A percentile compares a stretch with the other conserved stretches of the same genome.
Conservation (phyloP, 2,113 vertebrate genomes). For the Gasterosteus nipponicus region DNA sequence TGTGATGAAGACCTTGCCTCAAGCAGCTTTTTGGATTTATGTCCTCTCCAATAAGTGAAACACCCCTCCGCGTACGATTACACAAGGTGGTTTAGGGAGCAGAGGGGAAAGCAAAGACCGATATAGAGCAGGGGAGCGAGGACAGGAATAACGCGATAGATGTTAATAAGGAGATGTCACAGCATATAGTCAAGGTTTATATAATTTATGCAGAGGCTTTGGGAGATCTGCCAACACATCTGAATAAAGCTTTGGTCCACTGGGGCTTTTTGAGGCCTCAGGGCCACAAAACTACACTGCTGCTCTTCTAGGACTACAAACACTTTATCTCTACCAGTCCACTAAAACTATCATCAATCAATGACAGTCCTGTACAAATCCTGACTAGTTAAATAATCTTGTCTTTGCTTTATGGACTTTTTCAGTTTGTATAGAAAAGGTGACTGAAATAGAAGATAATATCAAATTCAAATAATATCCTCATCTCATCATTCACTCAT, state of each 20-base stretch:
- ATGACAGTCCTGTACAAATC: neutral
- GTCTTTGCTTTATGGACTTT: neutral
- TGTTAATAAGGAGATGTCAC: constrained; percentile 68
- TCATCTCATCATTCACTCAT: neutral
- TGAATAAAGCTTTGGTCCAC: constrained; percentile 51
- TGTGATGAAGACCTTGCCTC: constrained; percentile 74
- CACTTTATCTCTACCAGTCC: constrained; percentile 4
- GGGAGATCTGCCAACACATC: constrained; percentile 53
- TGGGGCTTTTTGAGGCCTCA: constrained; percentile 24
- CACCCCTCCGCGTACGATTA: constrained; percentile 28
- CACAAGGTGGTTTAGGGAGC: constrained; percentile 17
- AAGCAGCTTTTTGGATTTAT: constrained; percentile 63
- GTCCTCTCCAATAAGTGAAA: constrained; percentile 51
- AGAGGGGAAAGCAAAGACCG: neutral
- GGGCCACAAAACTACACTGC: constrained; percentile 37
- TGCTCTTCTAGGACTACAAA: neutral
- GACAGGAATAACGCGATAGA: constrained; percentile 39
- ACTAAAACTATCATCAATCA: constrained; percentile 15
- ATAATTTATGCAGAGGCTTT: constrained; percentile 48
- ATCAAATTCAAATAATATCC: neutral
- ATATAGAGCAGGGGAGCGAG: constrained; percentile 11
- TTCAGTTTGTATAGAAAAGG: neutral
- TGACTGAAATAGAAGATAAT: neutral
- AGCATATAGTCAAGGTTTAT: constrained; percentile 54
- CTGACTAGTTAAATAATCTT: neutral